A percentile compares a stretch with the other conserved stretches of the same genome.
These are phyloP conservation scores for Caenorhabditis remanei DNA, from an alignment of 1,140 invertebrate species.

Conservation along the genomic window DNA sequence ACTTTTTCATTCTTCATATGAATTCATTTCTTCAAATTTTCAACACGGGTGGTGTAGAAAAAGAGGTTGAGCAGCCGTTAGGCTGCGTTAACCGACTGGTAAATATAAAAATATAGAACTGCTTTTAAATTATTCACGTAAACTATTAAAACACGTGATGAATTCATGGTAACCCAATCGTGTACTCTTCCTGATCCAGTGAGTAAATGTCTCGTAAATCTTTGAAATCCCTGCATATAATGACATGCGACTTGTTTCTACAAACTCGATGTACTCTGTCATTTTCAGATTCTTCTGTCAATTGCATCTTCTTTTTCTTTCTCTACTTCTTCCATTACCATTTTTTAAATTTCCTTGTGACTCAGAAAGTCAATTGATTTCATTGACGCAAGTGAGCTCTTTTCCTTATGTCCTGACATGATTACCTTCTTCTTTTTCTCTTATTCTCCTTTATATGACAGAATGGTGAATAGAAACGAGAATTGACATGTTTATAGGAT, in stretches of 20 bases:
- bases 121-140: too few relatives aligned
- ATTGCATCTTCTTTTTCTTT: neutral
- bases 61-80: too few relatives aligned
- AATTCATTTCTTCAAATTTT: too few relatives aligned
- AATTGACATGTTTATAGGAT: constrained; percentile 36
- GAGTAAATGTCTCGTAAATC: too few relatives aligned
- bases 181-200: too few relatives aligned
- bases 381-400: constrained; percentile 32
- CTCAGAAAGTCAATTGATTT: constrained; percentile 27
- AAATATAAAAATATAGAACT: too few relatives aligned
- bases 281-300: neutral
- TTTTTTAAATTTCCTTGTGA: constrained; percentile 5
- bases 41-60: too few relatives aligned
- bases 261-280: neutral
- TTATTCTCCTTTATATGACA: neutral
- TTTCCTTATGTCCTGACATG: neutral
- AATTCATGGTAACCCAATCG: too few relatives aligned
- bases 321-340: neutral
- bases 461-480: neutral
- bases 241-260: neutral
- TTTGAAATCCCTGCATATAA: too few relatives aligned
- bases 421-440: neutral
- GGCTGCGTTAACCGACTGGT: too few relatives aligned
- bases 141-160: too few relatives aligned
- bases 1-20: too few relatives aligned